Evolutionary conservation across 2,113 vertebrate genomes (phyloP), one percentile per base, ranked within the genome.

Genomic region (Tonatia bakeri): DNA sequence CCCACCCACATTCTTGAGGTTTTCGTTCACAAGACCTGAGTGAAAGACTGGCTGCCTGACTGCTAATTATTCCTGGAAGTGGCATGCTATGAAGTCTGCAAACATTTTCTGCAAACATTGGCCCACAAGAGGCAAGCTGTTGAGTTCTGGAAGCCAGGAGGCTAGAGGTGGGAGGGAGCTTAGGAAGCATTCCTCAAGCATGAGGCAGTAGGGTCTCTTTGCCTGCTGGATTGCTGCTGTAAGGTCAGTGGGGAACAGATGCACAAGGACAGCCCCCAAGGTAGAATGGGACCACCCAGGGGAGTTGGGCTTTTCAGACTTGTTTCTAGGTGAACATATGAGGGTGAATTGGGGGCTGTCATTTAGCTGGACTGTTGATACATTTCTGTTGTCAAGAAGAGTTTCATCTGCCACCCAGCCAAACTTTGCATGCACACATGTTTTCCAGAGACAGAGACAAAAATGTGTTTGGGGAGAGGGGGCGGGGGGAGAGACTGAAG

Each of bases 381-480:
- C 38, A 70, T 96, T 94, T 92, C 91, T 81, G 8, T 88, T 86
- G 67, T 82, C 40, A 70, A 89, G 47, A 73, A 90, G 81, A 70
- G n/a, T 93, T 90, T 95, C 88, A 85, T 94, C 94, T 94, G 65
- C 96, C 93, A 88, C 87, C 50, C 82, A 79, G 91, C 82, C 97
- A 94, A 96, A 94, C 81, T 95, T 94, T 65, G 73, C 73, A 91
- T 83, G 77, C 94, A 97, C 97, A 98, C 94, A 96, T 97, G 97
- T 97, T 97, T 98, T 97, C 97, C 97, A 98, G 97, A 98, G 93
- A 93, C 94, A 82, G 88, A 97, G 87, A 94, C 94, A 97, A 96
- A 95, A 97, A 96, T 97, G 92, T 97, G 96, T 93, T 96, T 97
- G 16, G 17, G 22, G 5, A 89, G 83, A 69, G 52, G 81, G 77